Evolutionary conservation across 2,888 invertebrate genomes (phyloP), one percentile per base, ranked within the genome.

Genomic region (Caenorhabditis afra): DNA sequence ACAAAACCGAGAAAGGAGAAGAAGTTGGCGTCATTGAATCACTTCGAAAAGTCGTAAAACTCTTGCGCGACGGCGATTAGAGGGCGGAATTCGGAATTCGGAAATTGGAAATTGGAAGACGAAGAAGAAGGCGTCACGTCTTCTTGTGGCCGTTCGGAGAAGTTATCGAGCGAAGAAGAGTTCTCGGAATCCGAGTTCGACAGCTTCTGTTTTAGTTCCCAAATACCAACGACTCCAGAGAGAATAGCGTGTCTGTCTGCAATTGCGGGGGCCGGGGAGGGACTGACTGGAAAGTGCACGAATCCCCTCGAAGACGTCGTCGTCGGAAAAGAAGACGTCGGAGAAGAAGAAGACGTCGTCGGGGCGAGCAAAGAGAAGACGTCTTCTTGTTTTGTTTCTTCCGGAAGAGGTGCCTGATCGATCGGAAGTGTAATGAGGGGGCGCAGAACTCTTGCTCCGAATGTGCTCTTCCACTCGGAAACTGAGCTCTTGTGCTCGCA

Each of bases 1-100:
- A 53, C 44, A 58, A 61, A 35, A 53, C 29, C 44, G 53, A 66
- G 55, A 44, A 66, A 66, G 53, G 55, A 55, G 20, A 61, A 66
- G 55, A 45, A 16, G 52, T 52, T 52, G 52, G 52, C 52, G 52
- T 52, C 52, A 52, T 23, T 29, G 16, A n/a, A 11, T 23, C 49
- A 41, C 52, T 14, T 52, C 52, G n/a, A 10, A 10, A 23, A 14
- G 41, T 41, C 41, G 41, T 41, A 41, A 41, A 41, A 11, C 3
- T 41, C 3, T 41, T 41, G 14, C 11, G 11, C 7, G 14, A 14
- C 7, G 11, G 41, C 41, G 41, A 41, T 41, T 41, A 41, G 11
- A 41, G 7, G 41, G 14, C 4, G 41, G 41, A 41, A 37, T 37
- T 5, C 37, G 37, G 37, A 37, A 8, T 37, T 37, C 37, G 37